These are phyloP conservation scores for Toxostoma redivivum DNA, from an alignment of 2,113 vertebrate species.

Conservation along the genomic window DNA sequence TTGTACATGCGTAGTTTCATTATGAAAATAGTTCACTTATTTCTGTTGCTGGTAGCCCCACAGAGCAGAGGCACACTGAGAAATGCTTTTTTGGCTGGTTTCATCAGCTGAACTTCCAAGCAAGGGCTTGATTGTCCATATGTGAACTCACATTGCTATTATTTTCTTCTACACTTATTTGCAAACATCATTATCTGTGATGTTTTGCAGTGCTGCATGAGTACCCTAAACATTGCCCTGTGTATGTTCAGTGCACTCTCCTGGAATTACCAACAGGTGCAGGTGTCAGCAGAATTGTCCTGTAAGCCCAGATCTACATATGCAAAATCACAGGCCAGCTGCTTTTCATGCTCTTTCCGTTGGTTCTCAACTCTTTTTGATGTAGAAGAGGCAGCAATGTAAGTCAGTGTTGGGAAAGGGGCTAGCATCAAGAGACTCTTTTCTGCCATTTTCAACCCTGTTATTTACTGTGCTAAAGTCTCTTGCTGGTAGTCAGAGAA, in stretches of 20 bases:
- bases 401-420: neutral
- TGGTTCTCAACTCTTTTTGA: neutral
- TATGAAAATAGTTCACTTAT: neutral
- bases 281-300: neutral
- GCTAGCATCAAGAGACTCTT: neutral
- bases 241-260: neutral
- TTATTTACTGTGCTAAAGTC: neutral
- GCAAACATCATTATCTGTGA: neutral
- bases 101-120: neutral
- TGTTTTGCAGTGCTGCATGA: neutral
- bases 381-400: neutral
- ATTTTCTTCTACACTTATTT: neutral
- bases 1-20: neutral
- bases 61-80: neutral
- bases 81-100: neutral
- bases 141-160: neutral
- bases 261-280: rapidly evolving
- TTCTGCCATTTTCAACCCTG: neutral
- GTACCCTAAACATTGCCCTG: neutral
- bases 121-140: neutral
- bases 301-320: neutral
- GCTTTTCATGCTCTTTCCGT: neutral
- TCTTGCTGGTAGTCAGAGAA: neutral
- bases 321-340: neutral
- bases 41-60: neutral